Conservation (phyloP, 2,888 invertebrate species). For the Gymnosoma rotundatum region DNA sequence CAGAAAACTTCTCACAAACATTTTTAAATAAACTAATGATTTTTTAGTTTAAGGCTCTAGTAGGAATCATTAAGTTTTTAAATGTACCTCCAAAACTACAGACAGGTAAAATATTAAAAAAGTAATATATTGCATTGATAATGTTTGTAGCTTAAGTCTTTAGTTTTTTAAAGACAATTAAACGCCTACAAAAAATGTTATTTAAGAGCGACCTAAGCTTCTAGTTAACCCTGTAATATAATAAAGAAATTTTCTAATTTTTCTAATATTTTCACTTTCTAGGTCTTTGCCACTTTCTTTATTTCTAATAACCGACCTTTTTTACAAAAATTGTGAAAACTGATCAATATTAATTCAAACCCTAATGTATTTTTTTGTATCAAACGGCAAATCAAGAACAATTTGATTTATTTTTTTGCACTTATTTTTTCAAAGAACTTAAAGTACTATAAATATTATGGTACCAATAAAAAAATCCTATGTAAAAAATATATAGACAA, state of each 20-base stretch:
- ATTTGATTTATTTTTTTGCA: slow-evolving; percentile 22
- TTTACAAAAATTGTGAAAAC: not conserved
- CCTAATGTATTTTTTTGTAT: not conserved
- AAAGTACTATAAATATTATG: slow-evolving; percentile 22
- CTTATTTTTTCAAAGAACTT: slow-evolving; percentile 48
- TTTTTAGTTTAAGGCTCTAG: too few relatives aligned
- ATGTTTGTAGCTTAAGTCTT: too few relatives aligned
- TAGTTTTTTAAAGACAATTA: too few relatives aligned
- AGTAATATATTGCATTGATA: too few relatives aligned
- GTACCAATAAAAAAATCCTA: slow-evolving; percentile 1
- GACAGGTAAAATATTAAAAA: too few relatives aligned
- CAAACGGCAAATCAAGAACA: not conserved
- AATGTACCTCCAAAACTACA: too few relatives aligned
- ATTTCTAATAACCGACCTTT: not conserved
- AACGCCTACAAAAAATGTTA: too few relatives aligned
- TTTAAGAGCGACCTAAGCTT: too few relatives aligned
- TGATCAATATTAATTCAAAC: not conserved
- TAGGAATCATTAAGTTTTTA: too few relatives aligned
- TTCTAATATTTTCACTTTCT: slow-evolving; percentile 16
- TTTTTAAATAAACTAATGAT: too few relatives aligned
- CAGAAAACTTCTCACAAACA: too few relatives aligned
- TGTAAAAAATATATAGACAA: not conserved
- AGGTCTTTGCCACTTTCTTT: not conserved
- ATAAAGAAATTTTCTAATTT: not conserved
- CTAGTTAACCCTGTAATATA: not conserved